Percentiles rank a stretch among this genome's conserved stretches.
These are phyloP conservation scores for Drosophila malerkotliana DNA, from an alignment of 1,140 invertebrate species.

Conservation along the genomic window DNA sequence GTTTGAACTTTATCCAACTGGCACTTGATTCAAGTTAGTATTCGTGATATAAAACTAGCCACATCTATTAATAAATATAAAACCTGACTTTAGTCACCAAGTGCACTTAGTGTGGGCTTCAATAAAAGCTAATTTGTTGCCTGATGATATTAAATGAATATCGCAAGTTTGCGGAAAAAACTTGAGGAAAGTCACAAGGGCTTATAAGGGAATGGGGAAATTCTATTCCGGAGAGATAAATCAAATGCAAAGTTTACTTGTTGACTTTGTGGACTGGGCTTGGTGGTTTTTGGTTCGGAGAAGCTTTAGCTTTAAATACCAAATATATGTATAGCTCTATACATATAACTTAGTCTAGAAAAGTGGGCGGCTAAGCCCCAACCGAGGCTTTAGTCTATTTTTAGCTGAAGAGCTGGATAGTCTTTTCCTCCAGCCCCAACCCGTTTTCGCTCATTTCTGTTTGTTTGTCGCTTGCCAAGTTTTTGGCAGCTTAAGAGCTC, in stretches of 20 bases:
- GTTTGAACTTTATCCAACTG: background rate
- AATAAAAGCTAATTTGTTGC: conserved; percentile 49
- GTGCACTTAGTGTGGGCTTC: conserved; percentile 12
- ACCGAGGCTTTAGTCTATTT: conserved; percentile 42
- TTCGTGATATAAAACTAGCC: background rate
- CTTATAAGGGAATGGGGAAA: background rate
- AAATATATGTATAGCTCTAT: conserved; percentile 44
- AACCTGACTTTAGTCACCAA: background rate
- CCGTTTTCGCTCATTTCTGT: conserved; percentile 22
- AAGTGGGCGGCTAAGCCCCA: conserved; percentile 15
- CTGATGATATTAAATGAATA: conserved; percentile 53
- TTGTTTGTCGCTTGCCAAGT: conserved; percentile 54
- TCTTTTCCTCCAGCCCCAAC: background rate
- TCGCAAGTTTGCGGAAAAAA: conserved; percentile 1
- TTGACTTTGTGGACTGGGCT: conserved; percentile 53
- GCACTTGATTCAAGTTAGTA: background rate
- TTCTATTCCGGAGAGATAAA: conserved; percentile 41
- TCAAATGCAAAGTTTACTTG: conserved; percentile 70
- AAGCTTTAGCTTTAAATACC: conserved; percentile 51
- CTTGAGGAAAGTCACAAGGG: background rate
- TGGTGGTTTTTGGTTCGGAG: conserved; percentile 22
- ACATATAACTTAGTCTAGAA: conserved; percentile 15
- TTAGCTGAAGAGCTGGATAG: conserved; percentile 24
- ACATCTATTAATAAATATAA: conserved; percentile 23
- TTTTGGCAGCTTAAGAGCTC: conserved; percentile 63